A percentile compares a stretch with the other conserved stretches of the same genome.
Conservation (phyloP, 2,797 vertebrate species). For the Acropternis orthonyx region DNA sequence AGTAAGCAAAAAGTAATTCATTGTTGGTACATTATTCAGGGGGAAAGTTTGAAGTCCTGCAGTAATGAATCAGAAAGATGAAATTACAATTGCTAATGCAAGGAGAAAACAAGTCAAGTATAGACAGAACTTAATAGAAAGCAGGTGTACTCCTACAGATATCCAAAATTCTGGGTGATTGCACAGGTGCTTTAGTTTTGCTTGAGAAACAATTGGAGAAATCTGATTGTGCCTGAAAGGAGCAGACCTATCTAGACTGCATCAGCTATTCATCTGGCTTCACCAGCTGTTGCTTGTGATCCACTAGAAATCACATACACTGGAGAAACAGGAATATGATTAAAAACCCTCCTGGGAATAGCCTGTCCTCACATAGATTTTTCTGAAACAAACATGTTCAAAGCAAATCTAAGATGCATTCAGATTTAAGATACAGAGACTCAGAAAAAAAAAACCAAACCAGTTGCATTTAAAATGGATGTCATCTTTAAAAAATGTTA, state of each 20-base stretch:
- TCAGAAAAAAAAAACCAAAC: not conserved
- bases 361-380: not conserved
- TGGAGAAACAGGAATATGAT: not conserved
- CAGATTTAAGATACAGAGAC: not conserved
- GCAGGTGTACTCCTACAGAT: not conserved
- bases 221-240: not conserved
- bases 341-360: not conserved
- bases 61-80: not conserved
- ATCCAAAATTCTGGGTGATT: not conserved
- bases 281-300: not conserved
- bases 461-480: not conserved
- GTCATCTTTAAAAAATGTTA: not conserved
- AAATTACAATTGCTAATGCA: not conserved
- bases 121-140: not conserved
- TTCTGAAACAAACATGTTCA: not conserved
- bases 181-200: not conserved
- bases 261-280: not conserved
- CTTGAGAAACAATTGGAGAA: not conserved
- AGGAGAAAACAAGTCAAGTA: not conserved
- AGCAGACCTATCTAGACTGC: not conserved
- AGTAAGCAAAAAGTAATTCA: not conserved
- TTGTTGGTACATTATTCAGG: not conserved
- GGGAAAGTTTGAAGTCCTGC: not conserved
- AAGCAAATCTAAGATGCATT: not conserved
- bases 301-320: not conserved